Conservation (phyloP, 2,888 invertebrate genomes). For the Drosophila mimica region DNA sequence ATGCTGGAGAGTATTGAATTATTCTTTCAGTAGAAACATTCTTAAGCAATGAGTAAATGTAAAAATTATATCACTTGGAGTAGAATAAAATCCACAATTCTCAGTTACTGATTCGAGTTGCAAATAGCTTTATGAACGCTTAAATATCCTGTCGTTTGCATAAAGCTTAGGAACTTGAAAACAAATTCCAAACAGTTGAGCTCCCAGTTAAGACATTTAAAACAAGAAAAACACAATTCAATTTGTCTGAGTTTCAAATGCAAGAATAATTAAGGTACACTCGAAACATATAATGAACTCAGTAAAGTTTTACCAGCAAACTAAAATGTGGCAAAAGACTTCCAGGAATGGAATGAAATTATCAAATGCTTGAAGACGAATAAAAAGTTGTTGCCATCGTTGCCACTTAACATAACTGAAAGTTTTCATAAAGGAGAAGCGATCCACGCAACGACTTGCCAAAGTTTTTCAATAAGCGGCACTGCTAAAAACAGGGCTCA, state of each 20-base stretch:
- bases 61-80: background rate
- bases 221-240: constrained; percentile 37
- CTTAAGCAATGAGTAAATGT: background rate
- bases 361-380: constrained; percentile 28
- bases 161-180: constrained; percentile 6
- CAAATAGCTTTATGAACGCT: background rate
- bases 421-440: constrained; percentile 34
- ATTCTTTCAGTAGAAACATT: background rate
- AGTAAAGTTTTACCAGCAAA: constrained; percentile 46
- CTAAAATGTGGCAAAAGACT: constrained; percentile 36
- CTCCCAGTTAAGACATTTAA: constrained; percentile 16
- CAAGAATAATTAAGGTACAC: constrained; percentile 45
- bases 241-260: constrained; percentile 37
- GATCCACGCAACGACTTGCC: constrained; percentile 30
- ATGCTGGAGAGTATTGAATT: constrained; percentile 4
- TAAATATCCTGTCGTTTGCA: constrained; percentile 26
- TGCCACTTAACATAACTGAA: constrained; percentile 32
- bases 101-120: background rate
- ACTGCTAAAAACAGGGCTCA: constrained; percentile 51
- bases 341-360: constrained; percentile 44
- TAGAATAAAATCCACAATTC: background rate
- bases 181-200: constrained; percentile 23
- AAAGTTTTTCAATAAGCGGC: constrained; percentile 59
- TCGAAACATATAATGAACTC: constrained; percentile 51
- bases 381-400: constrained; percentile 41